phyloP scores from a whole-genome alignment of 1,140 invertebrate species.

The Ooceraea biroi region DNA sequence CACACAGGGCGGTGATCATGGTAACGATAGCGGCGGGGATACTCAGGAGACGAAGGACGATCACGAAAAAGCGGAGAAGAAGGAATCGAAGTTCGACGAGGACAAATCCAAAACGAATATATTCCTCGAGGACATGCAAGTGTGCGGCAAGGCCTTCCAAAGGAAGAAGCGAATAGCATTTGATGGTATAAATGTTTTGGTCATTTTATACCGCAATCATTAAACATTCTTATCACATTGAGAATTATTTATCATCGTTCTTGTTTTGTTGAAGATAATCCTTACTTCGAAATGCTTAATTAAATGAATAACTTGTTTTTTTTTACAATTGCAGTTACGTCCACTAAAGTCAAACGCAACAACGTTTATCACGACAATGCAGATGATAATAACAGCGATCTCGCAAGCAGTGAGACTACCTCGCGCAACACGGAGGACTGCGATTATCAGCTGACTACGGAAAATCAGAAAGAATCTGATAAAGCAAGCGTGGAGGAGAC shows the following conservation, averaged over 20 bases:
- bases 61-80: slow-evolving; percentile 28
- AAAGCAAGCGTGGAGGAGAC: not conserved
- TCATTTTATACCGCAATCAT: not conserved
- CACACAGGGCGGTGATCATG: slow-evolving; percentile 8
- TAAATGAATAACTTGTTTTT: slow-evolving; percentile 2
- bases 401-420: slow-evolving; percentile 7
- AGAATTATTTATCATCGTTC: not conserved
- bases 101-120: slow-evolving; percentile 79
- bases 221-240: not conserved
- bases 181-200: slow-evolving; percentile 77
- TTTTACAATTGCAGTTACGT: slow-evolving; percentile 52
- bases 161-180: slow-evolving; percentile 84
- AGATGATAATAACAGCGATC: slow-evolving; percentile 30
- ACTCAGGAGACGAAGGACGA: slow-evolving; percentile 59
- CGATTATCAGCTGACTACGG: not conserved
- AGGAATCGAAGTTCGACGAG: slow-evolving; percentile 49
- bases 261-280: no score
- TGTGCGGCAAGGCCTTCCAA: slow-evolving; percentile 81
- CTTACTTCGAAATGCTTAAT: not conserved
- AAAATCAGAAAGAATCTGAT: slow-evolving; percentile 22
- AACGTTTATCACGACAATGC: slow-evolving; percentile 33
- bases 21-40: slow-evolving; percentile 76
- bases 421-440: slow-evolving; percentile 4
- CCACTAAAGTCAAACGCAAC: slow-evolving; percentile 42
- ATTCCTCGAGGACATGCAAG: slow-evolving; percentile 83